A percentile compares a stretch with the other conserved stretches of the same genome.
These are phyloP conservation scores for Liolophura sinensis DNA, from an alignment of 1,140 invertebrate species.

Conservation along the genomic window DNA sequence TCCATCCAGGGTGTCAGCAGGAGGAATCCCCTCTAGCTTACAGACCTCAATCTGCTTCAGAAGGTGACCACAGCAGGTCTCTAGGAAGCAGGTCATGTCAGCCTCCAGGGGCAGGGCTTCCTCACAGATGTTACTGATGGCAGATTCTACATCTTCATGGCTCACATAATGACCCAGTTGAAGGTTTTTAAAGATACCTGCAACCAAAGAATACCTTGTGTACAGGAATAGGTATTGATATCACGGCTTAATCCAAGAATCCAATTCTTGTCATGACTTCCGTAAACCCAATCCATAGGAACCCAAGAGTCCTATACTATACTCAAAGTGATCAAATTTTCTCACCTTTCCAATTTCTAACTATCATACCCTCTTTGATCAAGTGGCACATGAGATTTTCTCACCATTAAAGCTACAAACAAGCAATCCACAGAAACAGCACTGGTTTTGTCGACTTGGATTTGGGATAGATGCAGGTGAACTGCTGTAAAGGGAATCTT, in stretches of 20 bases:
- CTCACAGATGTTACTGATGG: constrained; percentile 73
- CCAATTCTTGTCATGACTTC: not conserved
- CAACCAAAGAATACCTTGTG: not conserved
- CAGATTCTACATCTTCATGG: constrained; percentile 70
- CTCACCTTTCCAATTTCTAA: too few species aligned
- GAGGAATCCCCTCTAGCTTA: not conserved
- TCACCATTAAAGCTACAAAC: too few species aligned
- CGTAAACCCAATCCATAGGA: too few species aligned
- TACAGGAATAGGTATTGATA: too few species aligned
- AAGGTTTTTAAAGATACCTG: constrained; percentile 59
- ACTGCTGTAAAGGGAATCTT: too few species aligned
- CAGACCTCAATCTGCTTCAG: constrained; percentile 28
- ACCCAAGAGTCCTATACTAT: too few species aligned
- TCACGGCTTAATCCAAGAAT: not conserved
- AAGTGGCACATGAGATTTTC: too few species aligned
- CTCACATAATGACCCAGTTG: constrained; percentile 66
- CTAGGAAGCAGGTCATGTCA: constrained; percentile 73
- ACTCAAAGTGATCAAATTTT: too few species aligned
- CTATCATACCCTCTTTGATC: too few species aligned
- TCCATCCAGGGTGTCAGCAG: not conserved
- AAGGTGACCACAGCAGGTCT: constrained; percentile 55
- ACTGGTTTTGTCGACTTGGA: too few species aligned
- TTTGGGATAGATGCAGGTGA: too few species aligned
- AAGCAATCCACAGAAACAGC: too few species aligned
- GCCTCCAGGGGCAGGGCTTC: constrained; percentile 70